Base-by-base conservation (phyloP, 2,888 invertebrate genomes). In the Agonopterix heracliana region DNA sequence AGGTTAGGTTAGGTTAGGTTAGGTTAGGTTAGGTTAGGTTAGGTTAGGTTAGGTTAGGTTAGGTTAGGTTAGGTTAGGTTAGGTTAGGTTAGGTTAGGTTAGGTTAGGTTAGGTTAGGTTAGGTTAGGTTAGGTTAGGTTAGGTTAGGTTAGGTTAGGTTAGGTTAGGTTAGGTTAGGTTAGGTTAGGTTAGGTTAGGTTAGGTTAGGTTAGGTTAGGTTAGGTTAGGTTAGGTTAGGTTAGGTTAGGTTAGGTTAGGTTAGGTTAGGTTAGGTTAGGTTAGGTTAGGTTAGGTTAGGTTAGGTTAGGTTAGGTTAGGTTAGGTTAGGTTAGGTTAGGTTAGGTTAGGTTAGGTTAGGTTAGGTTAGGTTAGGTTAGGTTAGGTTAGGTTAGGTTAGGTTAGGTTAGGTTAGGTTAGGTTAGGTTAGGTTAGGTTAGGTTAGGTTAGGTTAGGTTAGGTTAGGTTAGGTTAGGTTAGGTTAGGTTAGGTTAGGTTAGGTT, bases 401-500 rank as follows among this genome's bases (percentile, higher is more conserved):
- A 50, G 48, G 13, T 45, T 43, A 48, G 38, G 44, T 45, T 46
- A 36, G 40, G 50, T 49, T 53, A 50, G 49, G n/a, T n/a, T n/a
- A n/a, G n/a, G n/a, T n/a, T n/a, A n/a, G n/a, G 46, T 50, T 46
- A 46, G 50, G 46, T 50, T 46, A 50, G 50, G 50, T 50, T 50
- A 50, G 50, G 50, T 50, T 50, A 50, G 36, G 50, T 49, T 49
- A 48, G 48, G 51, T 51, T 51, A 48, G 51, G 51, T 51, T 52
- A 49, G 52, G 50, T 49, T 45, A 45, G 49, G 45, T 49, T 45
- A 36, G 36, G 52, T 52, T 52, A 52, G 52, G 52, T 52, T 52
- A 52, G 58, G 58, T 58, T 54, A 55, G 58, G 57, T 57, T 59
- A 58, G 58, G 60, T 57, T 60, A 58, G 60, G 60, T 60, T 57